These are phyloP conservation scores for Mycetomoellerius zeteki DNA, from an alignment of 1,140 invertebrate species.

Conservation along the genomic window DNA sequence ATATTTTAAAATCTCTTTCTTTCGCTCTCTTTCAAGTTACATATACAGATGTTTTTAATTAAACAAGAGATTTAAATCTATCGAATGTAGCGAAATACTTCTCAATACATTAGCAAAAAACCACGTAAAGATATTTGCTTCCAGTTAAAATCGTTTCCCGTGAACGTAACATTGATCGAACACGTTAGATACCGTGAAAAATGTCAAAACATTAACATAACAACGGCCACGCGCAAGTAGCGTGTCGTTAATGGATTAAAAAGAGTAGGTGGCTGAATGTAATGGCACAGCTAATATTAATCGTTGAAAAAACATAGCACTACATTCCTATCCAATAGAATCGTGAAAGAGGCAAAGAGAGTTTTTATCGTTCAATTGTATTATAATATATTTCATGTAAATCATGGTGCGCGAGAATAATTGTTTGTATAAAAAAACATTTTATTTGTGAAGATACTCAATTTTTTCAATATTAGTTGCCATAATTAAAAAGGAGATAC, in stretches of 20 bases:
- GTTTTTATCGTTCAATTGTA: constrained; percentile 34
- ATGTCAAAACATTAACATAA: constrained; percentile 41
- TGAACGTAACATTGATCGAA: constrained; percentile 9
- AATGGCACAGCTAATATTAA: constrained; percentile 37
- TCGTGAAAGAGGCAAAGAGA: background rate
- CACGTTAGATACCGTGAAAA: constrained; percentile 13
- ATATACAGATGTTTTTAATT: background rate
- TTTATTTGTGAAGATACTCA: background rate
- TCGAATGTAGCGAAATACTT: background rate
- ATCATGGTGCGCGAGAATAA: background rate
- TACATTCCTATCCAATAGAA: background rate
- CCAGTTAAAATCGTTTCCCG: constrained; percentile 16
- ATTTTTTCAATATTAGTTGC: background rate
- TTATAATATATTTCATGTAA: constrained; percentile 48
- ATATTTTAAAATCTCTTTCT: background rate
- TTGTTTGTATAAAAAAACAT: background rate
- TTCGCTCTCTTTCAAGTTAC: background rate
- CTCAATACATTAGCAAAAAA: background rate
- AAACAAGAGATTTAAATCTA: constrained; percentile 12
- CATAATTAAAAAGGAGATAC: background rate
- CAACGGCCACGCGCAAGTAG: constrained; percentile 2
- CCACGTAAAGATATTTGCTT: constrained; percentile 2
- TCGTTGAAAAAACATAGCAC: constrained; percentile 1
- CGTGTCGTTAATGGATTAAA: constrained; percentile 44
- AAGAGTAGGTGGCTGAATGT: constrained; percentile 15